Evolutionary conservation across 2,888 invertebrate species (phyloP), one percentile per base, ranked within the genome.

Genomic region (Ophioninae sp.): DNA sequence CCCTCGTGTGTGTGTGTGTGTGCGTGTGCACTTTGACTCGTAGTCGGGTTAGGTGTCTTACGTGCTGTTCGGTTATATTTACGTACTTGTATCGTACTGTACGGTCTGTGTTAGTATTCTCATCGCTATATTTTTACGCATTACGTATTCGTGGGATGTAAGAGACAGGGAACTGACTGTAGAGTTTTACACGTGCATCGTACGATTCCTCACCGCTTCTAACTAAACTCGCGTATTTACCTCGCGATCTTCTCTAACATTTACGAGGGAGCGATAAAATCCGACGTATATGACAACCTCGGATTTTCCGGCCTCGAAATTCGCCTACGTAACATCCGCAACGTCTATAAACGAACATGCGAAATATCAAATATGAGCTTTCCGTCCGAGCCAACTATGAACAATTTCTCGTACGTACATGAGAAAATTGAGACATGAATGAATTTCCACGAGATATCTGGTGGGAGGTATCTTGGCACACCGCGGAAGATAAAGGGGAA

Each of bases 101-200:
- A 57, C 70, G 76, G 69, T 13, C 17, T 74, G 73, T 41, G 10
- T 83, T 85, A 82, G 85, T 83, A 86, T 85, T 83, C 84, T 77
- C 80, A 72, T 73, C 67, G 79, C 73, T 83, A 85, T 81, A 84
- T 85, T 85, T 86, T 86, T 81, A 79, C 77, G 59, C 83, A 85
- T 86, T 86, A 85, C 83, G 86, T 86, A 86, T 86, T 86, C 86
- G 65, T 44, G 50, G 80, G 78, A 83, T 84, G 84, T 85, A 77
- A 72, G 65, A 75, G 72, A 83, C 72, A 20, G 61, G 72, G 50
- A 3, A 30, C 30, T 30, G 41, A n/a, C 72, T 78, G 73, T 64
- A 65, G 61, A 65, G 64, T 73, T 50, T 50, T 61, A n/a, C 74
- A 62, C 67, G 30, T 50, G 62, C 64, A 37, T 37, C 39, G n/a